Conservation (phyloP, 2,797 vertebrate species). For the Urocyon cinereoargenteus region DNA sequence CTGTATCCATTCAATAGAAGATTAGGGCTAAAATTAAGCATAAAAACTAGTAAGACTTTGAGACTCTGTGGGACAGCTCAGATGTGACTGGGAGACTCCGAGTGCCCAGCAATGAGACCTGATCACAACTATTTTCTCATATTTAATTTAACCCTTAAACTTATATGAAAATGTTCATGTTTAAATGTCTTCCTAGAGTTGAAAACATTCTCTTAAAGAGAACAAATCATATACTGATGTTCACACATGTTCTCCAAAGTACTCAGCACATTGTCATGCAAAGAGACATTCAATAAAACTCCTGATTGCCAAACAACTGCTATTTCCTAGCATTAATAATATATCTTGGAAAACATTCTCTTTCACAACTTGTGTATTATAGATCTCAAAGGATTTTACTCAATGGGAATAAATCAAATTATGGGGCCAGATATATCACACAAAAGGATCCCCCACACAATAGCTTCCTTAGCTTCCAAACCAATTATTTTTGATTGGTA, state of each 20-base stretch:
- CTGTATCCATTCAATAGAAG: background rate
- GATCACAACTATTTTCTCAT: background rate
- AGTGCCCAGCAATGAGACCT: fast-evolving
- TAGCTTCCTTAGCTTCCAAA: slow-evolving; percentile 1
- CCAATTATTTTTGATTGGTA: slow-evolving; percentile 74
- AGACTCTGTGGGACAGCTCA: background rate
- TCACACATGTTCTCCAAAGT: background rate
- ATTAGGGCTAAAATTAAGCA: slow-evolving; percentile 13
- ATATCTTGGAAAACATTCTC: slow-evolving; percentile 9
- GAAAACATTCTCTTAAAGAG: slow-evolving; percentile 27
- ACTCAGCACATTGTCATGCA: background rate
- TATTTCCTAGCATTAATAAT: slow-evolving; percentile 2
- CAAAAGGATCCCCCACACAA: background rate
- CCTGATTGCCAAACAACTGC: slow-evolving; percentile 7
- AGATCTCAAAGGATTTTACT: slow-evolving; percentile 67
- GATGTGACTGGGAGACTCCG: background rate
- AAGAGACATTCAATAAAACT: slow-evolving; percentile 55
- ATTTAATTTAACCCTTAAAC: slow-evolving; percentile 3
- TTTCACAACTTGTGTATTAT: slow-evolving; percentile 13
- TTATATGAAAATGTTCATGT: background rate
- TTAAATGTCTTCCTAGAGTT: background rate
- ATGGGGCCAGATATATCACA: slow-evolving; percentile 8
- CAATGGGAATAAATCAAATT: slow-evolving; percentile 54
- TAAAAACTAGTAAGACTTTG: background rate
- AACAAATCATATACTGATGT: background rate